Evolutionary conservation across 2,888 invertebrate genomes (phyloP).

Genomic region (Stratiomys singularior): DNA sequence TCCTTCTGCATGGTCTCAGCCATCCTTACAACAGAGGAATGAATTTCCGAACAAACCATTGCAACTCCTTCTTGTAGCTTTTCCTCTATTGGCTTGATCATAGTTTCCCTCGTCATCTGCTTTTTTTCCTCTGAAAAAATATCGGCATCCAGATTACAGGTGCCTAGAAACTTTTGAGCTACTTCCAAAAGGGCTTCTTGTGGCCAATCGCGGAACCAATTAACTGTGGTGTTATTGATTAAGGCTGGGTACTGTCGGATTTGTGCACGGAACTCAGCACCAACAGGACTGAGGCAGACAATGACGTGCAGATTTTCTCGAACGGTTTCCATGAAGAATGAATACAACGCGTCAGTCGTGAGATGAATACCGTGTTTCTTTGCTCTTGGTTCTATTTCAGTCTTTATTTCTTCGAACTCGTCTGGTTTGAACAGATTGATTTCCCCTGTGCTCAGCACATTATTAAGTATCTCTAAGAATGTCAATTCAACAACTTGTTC

Average conservation of each 20-base stretch:
- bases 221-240: conserved; percentile 87
- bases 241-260: conserved; percentile 89
- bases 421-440: conserved; percentile 88
- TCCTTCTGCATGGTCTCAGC: conserved; percentile 79
- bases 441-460: conserved; percentile 87
- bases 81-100: conserved; percentile 69
- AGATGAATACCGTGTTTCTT: conserved; percentile 65
- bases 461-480: conserved; percentile 90
- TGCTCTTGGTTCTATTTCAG: conserved; percentile 59
- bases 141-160: conserved; percentile 76
- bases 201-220: conserved; percentile 93
- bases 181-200: conserved; percentile 89
- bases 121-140: conserved; percentile 70
- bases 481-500: conserved; percentile 85
- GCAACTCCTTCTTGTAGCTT: conserved; percentile 74
- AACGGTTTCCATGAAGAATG: conserved; percentile 81
- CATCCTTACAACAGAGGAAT: conserved; percentile 80
- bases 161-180: conserved; percentile 81
- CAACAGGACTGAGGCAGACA: conserved; percentile 89
- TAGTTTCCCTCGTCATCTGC: conserved; percentile 64
- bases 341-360: conserved; percentile 77
- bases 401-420: conserved; percentile 80
- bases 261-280: conserved; percentile 81
- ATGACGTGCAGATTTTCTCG: conserved; percentile 81
- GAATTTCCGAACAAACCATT: conserved; percentile 81